These are phyloP conservation scores for Florisuga fusca DNA, from an alignment of 2,797 vertebrate species.

Conservation along the genomic window DNA sequence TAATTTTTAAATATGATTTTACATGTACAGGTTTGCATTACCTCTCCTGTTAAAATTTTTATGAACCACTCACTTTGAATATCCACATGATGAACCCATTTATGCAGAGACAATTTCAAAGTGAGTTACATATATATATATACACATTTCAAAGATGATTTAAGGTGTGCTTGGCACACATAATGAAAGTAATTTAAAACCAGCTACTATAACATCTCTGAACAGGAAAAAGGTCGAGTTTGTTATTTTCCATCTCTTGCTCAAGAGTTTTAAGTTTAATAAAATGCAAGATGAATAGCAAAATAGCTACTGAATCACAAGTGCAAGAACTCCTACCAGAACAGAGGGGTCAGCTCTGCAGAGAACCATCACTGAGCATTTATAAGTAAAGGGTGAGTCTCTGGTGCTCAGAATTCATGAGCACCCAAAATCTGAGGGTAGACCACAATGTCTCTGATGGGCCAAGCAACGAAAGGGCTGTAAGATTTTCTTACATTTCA, in stretches of 20 bases:
- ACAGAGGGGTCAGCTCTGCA: not conserved
- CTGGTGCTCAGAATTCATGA: not conserved
- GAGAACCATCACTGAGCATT: not conserved
- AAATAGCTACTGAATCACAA: not conserved
- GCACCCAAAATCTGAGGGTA: not conserved
- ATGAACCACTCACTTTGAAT: not conserved
- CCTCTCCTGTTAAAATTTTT: not conserved
- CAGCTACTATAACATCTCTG: not conserved
- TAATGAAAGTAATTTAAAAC: not conserved
- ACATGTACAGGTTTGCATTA: not conserved
- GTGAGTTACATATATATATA: not conserved
- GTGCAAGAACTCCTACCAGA: not conserved
- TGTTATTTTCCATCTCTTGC: not conserved
- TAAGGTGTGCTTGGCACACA: not conserved
- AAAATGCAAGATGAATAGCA: not conserved
- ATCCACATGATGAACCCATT: not conserved
- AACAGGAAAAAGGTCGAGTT: not conserved
- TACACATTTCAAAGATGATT: not conserved
- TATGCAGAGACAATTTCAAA: not conserved
- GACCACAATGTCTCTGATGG: not conserved
- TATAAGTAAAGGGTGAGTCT: not conserved
- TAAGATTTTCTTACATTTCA: not conserved
- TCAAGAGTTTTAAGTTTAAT: not conserved
- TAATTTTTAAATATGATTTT: not conserved
- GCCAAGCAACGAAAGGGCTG: not conserved